Evolutionary conservation across 2,113 vertebrate species (phyloP).

Genomic region (Hyla sarda): DNA sequence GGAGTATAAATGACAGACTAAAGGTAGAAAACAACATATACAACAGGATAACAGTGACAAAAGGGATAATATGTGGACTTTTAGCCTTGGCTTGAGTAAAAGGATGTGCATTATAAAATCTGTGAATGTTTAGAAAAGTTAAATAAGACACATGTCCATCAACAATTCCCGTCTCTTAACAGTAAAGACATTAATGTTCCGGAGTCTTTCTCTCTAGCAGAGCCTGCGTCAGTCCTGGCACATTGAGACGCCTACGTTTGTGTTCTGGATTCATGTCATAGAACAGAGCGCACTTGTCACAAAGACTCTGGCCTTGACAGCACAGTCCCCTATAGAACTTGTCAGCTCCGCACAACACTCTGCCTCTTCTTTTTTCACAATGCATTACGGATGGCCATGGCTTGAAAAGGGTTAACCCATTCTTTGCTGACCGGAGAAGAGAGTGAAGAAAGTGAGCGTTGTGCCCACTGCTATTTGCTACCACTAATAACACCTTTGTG

Average conservation of each 20-base stretch:
- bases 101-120: not conserved
- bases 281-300: constrained; percentile 34
- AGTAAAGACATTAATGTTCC: constrained; percentile 14
- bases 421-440: not conserved
- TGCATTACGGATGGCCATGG: not conserved
- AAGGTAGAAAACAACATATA: no score
- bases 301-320: constrained; percentile 45
- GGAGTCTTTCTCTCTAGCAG: not conserved
- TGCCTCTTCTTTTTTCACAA: constrained; percentile 20
- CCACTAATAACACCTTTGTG: no score
- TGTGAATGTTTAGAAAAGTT: not conserved
- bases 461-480: no score
- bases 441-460: no score
- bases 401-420: constrained; percentile 26
- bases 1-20: no score
- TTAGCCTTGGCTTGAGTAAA: not conserved
- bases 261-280: constrained; percentile 40
- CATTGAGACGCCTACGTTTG: constrained; percentile 44
- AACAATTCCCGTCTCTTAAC: not conserved
- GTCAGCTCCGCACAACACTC: not conserved
- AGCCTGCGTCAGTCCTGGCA: constrained; percentile 39
- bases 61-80: not conserved
- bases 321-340: constrained; percentile 38
- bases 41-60: no score
- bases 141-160: not conserved